A percentile compares a stretch with the other conserved stretches of the same genome.
phyloP scores from a whole-genome alignment of 23 tunicate species.

The Oikopleura dioica region DNA sequence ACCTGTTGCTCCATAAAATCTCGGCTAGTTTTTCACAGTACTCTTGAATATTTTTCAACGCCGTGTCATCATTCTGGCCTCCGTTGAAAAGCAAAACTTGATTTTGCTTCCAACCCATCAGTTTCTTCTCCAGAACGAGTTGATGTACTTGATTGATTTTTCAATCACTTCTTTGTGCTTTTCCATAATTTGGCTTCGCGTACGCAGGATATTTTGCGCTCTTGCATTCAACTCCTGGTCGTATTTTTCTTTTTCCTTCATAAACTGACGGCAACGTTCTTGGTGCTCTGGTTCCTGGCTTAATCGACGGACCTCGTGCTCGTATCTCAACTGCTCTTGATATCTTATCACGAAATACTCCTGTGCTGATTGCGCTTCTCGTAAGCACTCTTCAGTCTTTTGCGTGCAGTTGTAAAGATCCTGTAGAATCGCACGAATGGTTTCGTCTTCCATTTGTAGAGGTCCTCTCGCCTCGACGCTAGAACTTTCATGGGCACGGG shows the following conservation, averaged over 20 bases:
- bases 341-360: slow-evolving; percentile 1
- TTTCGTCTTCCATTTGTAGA: too few relatives aligned
- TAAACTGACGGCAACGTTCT: background rate
- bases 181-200: background rate
- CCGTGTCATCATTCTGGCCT: background rate
- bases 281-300: background rate
- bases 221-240: background rate
- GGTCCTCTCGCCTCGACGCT: too few relatives aligned
- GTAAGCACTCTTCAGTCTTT: background rate
- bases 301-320: background rate
- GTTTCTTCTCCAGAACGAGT: background rate
- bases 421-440: too few relatives aligned
- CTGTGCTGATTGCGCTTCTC: background rate
- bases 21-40: slow-evolving; percentile 1
- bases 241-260: background rate
- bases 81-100: slow-evolving; percentile 1
- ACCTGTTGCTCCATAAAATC: background rate
- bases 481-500: too few relatives aligned
- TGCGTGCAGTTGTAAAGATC: too few relatives aligned
- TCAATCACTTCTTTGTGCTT: background rate
- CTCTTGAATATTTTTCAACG: slow-evolving; percentile 4
- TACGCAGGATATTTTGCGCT: background rate
- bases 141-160: background rate
- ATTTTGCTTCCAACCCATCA: background rate
- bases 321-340: background rate